A percentile compares a stretch with the other conserved stretches of the same genome.
Evolutionary conservation across 2,888 invertebrate genomes (phyloP).

Genomic region (Antitype chi): DNA sequence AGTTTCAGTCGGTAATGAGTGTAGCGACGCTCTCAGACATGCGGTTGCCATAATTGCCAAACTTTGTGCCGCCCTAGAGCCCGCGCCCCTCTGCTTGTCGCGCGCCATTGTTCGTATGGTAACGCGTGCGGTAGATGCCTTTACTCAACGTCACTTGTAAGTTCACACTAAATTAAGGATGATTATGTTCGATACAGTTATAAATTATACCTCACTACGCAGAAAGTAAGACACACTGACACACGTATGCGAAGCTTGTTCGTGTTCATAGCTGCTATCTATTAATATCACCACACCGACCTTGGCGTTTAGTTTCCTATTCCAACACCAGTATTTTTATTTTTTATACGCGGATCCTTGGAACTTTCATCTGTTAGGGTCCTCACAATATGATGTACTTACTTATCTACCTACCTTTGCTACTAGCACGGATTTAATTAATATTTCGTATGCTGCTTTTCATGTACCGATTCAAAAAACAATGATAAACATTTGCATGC

Average conservation of each 20-base stretch:
- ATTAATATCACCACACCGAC: not conserved
- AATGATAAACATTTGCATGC: conserved; percentile 30
- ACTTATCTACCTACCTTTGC: not conserved
- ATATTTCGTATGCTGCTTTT: not conserved
- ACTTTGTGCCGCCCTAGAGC: conserved; percentile 85
- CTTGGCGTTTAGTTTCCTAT: not conserved
- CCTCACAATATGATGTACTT: not conserved
- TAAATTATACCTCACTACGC: conserved; percentile 58
- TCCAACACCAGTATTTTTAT: not conserved
- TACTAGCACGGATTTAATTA: conserved; percentile 1
- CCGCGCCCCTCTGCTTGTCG: conserved; percentile 84
- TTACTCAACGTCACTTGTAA: conserved; percentile 75
- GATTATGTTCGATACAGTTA: conserved; percentile 63
- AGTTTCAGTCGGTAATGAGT: conserved; percentile 88
- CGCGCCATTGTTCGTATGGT: conserved; percentile 87
- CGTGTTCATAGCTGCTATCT: not conserved
- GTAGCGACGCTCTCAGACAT: conserved; percentile 89
- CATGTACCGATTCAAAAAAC: not conserved
- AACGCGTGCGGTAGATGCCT: conserved; percentile 83
- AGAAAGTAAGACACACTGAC: not conserved
- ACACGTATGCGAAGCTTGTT: conserved; percentile 1
- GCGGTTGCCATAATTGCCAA: conserved; percentile 91
- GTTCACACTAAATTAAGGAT: conserved; percentile 70
- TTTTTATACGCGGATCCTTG: conserved; percentile 2
- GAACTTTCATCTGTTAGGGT: not conserved